phyloP scores from a whole-genome alignment of 2,888 invertebrate genomes.

The Lasioglossum lativentre region DNA sequence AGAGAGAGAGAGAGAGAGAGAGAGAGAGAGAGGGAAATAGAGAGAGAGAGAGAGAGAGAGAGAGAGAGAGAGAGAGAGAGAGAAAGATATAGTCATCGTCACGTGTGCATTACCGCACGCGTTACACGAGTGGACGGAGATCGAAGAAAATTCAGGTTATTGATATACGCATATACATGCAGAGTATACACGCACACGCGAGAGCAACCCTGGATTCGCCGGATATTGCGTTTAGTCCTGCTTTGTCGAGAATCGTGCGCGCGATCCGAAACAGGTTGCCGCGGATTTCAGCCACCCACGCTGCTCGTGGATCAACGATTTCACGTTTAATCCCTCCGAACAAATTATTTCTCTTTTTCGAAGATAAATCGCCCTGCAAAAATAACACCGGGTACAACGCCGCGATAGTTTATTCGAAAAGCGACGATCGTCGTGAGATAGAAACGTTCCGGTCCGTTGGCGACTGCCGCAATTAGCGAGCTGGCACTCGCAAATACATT shows the following conservation, averaged over 20 bases:
- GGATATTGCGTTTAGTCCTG: conserved; percentile 11
- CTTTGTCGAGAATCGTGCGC: background rate
- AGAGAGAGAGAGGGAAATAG: background rate
- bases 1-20: background rate
- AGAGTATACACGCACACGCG: background rate
- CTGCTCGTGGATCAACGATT: background rate
- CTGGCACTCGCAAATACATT: background rate
- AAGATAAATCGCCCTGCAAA: background rate
- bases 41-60: background rate
- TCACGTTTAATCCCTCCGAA: background rate
- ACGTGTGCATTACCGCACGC: background rate
- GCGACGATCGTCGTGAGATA: background rate
- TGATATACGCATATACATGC: background rate
- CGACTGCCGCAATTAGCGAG: background rate
- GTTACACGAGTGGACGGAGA: background rate
- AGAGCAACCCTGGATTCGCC: background rate
- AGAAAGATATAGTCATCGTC: background rate
- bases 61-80: background rate
- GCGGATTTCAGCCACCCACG: background rate
- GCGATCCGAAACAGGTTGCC: background rate
- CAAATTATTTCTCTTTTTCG: background rate
- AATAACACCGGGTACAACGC: background rate
- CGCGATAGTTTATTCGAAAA: background rate
- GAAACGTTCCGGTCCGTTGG: background rate
- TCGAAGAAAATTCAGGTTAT: conserved; percentile 9